phyloP scores from a whole-genome alignment of 2,113 vertebrate genomes.

The Xiphophorus couchianus region DNA sequence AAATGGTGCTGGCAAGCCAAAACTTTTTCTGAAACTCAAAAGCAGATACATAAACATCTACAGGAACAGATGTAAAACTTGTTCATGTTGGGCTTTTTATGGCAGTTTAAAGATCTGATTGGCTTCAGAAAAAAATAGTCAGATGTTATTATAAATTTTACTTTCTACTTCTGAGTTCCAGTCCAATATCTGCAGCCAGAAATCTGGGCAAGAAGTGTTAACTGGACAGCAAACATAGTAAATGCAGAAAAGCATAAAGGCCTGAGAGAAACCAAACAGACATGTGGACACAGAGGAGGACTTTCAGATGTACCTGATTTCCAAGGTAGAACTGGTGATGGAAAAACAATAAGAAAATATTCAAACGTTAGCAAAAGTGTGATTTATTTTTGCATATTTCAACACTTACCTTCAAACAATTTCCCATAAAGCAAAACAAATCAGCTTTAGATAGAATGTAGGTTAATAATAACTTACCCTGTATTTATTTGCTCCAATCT shows the following conservation, averaged over 20 bases:
- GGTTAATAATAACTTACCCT: slow-evolving; percentile 82
- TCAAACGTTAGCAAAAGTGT: slow-evolving; percentile 52
- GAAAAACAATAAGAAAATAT: slow-evolving; percentile 84
- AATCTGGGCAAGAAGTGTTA: slow-evolving; percentile 65
- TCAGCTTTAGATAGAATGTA: not conserved
- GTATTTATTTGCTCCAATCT: slow-evolving; percentile 99
- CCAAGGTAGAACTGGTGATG: slow-evolving; percentile 99
- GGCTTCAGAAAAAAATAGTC: not conserved
- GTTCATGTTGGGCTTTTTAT: not conserved
- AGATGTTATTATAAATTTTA: slow-evolving; percentile 14
- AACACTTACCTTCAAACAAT: slow-evolving; percentile 27
- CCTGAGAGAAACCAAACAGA: slow-evolving; percentile 49
- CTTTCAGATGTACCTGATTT: slow-evolving; percentile 95
- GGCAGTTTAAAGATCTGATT: slow-evolving; percentile 1
- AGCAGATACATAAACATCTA: slow-evolving; percentile 65
- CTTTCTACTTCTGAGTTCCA: slow-evolving; percentile 79
- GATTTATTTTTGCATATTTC: slow-evolving; percentile 1
- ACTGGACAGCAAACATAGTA: slow-evolving; percentile 55
- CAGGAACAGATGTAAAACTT: not conserved
- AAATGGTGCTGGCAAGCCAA: slow-evolving; percentile 55
- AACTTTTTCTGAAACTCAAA: slow-evolving; percentile 76
- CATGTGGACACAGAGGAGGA: slow-evolving; percentile 26
- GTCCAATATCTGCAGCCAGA: slow-evolving; percentile 52
- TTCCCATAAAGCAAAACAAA: not conserved
- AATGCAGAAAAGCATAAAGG: slow-evolving; percentile 44